Evolutionary conservation across 2,797 vertebrate genomes (phyloP), one percentile per base, ranked within the genome.

Genomic region (Enteromius paludinosus): DNA sequence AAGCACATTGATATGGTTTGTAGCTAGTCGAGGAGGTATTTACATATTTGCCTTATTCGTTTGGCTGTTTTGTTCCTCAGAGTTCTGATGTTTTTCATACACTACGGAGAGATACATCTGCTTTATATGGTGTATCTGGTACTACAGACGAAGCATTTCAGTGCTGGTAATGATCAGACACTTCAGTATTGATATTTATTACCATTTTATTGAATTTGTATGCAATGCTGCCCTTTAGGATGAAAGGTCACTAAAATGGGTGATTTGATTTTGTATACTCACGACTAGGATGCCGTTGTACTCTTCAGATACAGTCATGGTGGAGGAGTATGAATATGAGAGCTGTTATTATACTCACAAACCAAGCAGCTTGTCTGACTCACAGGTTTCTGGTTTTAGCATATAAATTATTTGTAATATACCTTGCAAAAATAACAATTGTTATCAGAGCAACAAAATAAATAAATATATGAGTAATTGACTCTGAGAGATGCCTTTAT

Each of bases 1-100:
- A 90, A 90, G 86, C 82, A 85, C 89, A 91, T 89, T 91, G 88
- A 91, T 88, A 90, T 90, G 89, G 91, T 93, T 90, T 92, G 88
- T 90, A 94, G 92, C 91, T 86, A 91, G 92, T 92, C 88, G 89
- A 91, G 87, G 91, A 90, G 87, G 87, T 93, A 91, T 93, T 88
- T 90, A 88, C 90, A 87, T 92, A 90, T 94, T 93, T 83, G 28
- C 65, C 79, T 84, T 76, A 76, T 81, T 78, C 61, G 9, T 59
- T 68, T 74, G 72, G 49, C 41, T 66, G 23, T 83, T 77, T 79
- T 10, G 30, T 73, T 28, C n/a, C 14, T 78, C 23, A 28, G 30
- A 38, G 61, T 56, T 62, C n/a, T 17, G 25, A 33, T 54, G 52
- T 71, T 61, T 79, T 65, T 65, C 18, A 54, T 28, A n/a, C 4